A percentile compares a stretch with the other conserved stretches of the same genome.
Evolutionary conservation across 2,113 vertebrate species (phyloP).

Genomic region (Perca fluviatilis): DNA sequence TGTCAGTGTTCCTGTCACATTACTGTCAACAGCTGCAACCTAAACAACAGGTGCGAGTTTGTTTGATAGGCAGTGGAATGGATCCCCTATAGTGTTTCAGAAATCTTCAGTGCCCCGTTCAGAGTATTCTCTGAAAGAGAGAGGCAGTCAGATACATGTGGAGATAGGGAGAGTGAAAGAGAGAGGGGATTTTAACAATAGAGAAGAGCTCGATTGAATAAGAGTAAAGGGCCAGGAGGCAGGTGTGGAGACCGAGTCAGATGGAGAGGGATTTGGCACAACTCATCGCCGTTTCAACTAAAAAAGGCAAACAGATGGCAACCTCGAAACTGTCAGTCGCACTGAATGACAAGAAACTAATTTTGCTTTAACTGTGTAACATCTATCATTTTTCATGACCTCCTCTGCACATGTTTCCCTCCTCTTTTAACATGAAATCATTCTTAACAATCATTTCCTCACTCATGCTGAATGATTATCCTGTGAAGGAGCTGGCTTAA

Average conservation of each 20-base stretch:
- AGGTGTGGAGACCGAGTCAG: constrained; percentile 47
- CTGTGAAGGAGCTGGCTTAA: constrained; percentile 52
- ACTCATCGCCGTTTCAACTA: constrained; percentile 11
- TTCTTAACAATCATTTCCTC: constrained; percentile 33
- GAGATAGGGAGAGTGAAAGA: neutral
- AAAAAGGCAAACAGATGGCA: constrained; percentile 41
- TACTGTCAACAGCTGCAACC: constrained; percentile 48
- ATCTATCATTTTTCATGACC: constrained; percentile 3
- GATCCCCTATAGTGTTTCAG: constrained; percentile 4
- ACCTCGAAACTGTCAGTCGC: constrained; percentile 29
- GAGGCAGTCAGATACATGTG: constrained; percentile 21
- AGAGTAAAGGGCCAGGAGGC: constrained; percentile 31
- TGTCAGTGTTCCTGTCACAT: constrained; percentile 63
- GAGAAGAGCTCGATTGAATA: constrained; percentile 17
- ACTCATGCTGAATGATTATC: constrained; percentile 49
- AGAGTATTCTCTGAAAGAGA: constrained; percentile 5
- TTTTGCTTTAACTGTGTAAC: constrained; percentile 22
- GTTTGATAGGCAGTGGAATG: constrained; percentile 37
- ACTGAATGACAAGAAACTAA: constrained; percentile 21
- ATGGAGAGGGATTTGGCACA: constrained; percentile 47
- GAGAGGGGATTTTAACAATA: constrained; percentile 6
- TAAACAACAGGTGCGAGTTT: constrained; percentile 59
- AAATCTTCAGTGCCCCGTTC: neutral
- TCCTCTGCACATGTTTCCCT: constrained; percentile 5
- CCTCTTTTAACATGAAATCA: constrained; percentile 17